Evolutionary conservation across 2,113 vertebrate species (phyloP).

Genomic region (Ameiurus melas): DNA sequence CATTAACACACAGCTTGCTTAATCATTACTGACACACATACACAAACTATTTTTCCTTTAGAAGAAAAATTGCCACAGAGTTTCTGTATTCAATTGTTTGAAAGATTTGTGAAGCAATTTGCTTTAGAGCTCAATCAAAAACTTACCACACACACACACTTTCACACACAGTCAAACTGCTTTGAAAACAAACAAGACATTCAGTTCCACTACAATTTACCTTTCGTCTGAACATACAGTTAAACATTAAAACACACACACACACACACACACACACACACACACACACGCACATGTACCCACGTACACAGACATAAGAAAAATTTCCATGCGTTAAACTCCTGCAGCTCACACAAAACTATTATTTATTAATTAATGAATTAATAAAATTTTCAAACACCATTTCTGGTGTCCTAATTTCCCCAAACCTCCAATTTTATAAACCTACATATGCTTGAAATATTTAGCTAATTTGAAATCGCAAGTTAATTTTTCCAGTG

Average conservation of each 20-base stretch:
- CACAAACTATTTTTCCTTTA: neutral
- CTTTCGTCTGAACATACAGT: slow-evolving; percentile 1
- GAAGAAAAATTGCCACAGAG: neutral
- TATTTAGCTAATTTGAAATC: neutral
- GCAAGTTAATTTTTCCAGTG: neutral
- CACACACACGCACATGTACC: no score
- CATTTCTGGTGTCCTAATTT: neutral
- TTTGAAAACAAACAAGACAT: slow-evolving; percentile 36
- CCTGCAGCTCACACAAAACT: neutral
- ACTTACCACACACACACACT: slow-evolving; percentile 4
- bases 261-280: neutral
- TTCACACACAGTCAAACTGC: neutral
- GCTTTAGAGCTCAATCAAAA: neutral
- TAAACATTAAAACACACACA: neutral
- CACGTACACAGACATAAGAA: neutral
- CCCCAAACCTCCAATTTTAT: neutral
- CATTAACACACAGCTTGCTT: neutral
- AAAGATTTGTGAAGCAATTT: neutral
- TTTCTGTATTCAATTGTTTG: neutral
- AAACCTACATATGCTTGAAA: neutral
- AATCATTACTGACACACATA: neutral
- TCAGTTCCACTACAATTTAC: slow-evolving; percentile 38
- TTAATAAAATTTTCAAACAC: neutral
- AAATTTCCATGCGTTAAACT: neutral
- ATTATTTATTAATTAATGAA: neutral